These are phyloP conservation scores for Emydoidea blandingii DNA, from an alignment of 2,797 vertebrate genomes.

Conservation along the genomic window DNA sequence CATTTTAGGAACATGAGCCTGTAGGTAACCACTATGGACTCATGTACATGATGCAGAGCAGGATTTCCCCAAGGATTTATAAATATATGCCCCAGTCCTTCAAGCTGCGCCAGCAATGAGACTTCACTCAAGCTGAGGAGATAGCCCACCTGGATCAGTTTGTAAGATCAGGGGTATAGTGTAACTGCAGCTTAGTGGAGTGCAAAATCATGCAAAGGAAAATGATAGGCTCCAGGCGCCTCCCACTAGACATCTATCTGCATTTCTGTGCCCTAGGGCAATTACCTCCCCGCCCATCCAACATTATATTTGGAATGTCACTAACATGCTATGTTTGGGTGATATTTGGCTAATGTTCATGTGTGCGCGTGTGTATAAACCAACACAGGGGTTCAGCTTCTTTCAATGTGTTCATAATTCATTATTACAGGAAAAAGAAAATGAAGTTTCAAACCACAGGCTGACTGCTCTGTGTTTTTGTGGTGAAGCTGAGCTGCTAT, in stretches of 20 bases:
- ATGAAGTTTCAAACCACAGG: background rate
- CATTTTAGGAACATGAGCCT: background rate
- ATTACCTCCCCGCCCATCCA: background rate
- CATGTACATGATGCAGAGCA: background rate
- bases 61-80: background rate
- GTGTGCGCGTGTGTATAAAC: background rate
- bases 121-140: background rate
- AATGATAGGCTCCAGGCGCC: background rate
- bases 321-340: background rate
- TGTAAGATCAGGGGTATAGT: background rate
- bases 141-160: background rate
- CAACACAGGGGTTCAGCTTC: background rate
- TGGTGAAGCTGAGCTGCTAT: accelerated
- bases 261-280: background rate
- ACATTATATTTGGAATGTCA: background rate
- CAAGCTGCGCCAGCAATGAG: background rate
- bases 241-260: background rate
- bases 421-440: background rate
- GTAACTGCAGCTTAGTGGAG: background rate
- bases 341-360: background rate
- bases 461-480: background rate
- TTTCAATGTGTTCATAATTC: background rate
- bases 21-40: background rate
- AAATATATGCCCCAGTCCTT: background rate
- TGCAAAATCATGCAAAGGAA: background rate